Base-by-base conservation (phyloP, 1,140 invertebrate genomes). In the Listronotus oregonensis region DNA sequence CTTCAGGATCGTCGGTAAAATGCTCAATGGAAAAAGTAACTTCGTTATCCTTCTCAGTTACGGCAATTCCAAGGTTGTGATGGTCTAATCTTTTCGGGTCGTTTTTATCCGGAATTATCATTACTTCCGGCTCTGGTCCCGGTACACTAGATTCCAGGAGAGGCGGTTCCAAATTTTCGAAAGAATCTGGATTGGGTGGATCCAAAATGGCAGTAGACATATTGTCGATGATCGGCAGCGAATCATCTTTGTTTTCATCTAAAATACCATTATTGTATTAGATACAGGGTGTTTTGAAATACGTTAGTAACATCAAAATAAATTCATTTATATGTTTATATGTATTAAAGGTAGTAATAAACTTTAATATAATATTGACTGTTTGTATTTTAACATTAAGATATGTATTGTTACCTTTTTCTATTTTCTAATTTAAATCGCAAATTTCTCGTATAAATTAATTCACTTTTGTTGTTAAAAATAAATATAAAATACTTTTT, bases 1-100 rank as follows among this genome's bases (percentile, higher is more conserved):
- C 62, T n/a, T 39, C 52, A 3, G 31, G 8, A 14, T 64, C 62
- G 17, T 57, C 63, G 10, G 18, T 32, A 14, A 56, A 54, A 44
- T 64, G 44, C 14, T 65, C 63, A 32, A 65, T 65, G 21, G 54
- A 51, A 51, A 65, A 65, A 11, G 46, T 51, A 9, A 65, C 63
- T 6, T 58, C 47, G 31, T 65, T 65, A 27, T 60, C 57, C 17
- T 66, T 60, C 18, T 66, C 67, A n/a, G 60, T 64, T 37, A 68
- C 49, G 17, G 51, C 63, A 7, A 60, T 61, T 42, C 64, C 64
- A 8, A 66, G 32, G 11, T 66, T 61, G 5, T 52, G 39, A 54
- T 63, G 50, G 31, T 63, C 50, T 6, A 21, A 6, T 14, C 14
- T 31, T n/a, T 51, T 40, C n/a, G 14, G 17, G 18, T 50, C 63